Conservation (phyloP, 2,888 invertebrate species). For the Acleris emargana region DNA sequence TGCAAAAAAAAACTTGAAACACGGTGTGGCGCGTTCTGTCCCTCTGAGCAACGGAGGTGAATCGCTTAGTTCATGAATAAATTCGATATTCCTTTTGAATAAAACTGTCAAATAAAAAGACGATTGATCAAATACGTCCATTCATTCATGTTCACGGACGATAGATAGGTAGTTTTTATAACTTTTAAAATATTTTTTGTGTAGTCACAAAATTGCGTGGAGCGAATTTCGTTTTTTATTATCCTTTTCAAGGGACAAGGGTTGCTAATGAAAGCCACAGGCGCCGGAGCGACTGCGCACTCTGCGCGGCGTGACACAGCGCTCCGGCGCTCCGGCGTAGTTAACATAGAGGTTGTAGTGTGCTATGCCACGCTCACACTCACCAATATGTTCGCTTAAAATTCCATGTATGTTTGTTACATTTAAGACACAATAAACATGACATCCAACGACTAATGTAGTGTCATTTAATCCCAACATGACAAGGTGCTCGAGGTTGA, state of each 20-base stretch:
- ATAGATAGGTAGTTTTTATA: conserved; percentile 64
- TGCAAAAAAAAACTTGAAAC: conserved; percentile 48
- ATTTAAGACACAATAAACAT: no score
- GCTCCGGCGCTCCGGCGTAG: no score
- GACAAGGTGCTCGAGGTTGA: no score
- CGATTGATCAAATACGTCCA: conserved; percentile 79
- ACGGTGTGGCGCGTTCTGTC: conserved; percentile 59
- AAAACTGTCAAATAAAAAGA: conserved; percentile 77
- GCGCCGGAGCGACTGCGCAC: conserved; percentile 80
- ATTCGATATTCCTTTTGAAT: conserved; percentile 79
- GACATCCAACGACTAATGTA: no score
- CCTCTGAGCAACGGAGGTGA: conserved; percentile 78
- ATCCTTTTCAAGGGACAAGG: conserved; percentile 68
- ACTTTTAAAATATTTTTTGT: conserved; percentile 78
- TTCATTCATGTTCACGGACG: conserved; percentile 55
- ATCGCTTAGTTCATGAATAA: conserved; percentile 80
- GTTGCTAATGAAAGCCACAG: conserved; percentile 73
- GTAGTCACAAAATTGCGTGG: conserved; percentile 76
- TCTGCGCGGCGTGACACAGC: no score
- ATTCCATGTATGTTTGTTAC: no score
- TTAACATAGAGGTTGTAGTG: no score
- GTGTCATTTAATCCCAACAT: no score
- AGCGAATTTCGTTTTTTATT: conserved; percentile 62
- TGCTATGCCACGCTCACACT: no score
- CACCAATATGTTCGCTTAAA: no score